Evolutionary conservation across 2,113 vertebrate species (phyloP), one percentile per base, ranked within the genome.

Genomic region (Chionodraco myersi): DNA sequence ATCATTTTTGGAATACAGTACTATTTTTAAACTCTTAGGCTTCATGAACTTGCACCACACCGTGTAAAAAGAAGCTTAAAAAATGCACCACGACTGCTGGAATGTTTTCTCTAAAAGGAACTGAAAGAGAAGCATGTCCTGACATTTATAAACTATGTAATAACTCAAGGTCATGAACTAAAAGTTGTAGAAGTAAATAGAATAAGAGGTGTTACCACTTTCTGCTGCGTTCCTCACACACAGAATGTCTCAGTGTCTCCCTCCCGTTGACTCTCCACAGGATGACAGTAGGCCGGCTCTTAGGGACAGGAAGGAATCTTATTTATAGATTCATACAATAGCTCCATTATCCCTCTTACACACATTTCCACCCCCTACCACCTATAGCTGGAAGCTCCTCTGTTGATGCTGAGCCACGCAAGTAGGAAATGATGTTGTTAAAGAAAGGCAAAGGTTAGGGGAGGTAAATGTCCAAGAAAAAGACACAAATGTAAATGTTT

Each of bases 341-440:
- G 51, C 70, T 79, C 68, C 70, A 80, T 83, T 78, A 79, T 86
- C 57, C 56, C 72, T 75, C 58, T 86, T 77, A 53, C 23, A 60
- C 57, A 48, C 41, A 15, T 68, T 67, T 18, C 53, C 5, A 13
- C 58, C 52, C 26, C 21, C 36, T 41, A 59, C 4, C 12, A 23
- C 21, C 36, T 45, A 11, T 3, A 56, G 71, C 80, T 76, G 59
- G 54, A 60, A 60, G 59, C 80, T 12, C 45, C 62, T 66, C 58
- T 9, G 11, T 79, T 84, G 51, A 78, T 71, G 58, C 26, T 72
- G 75, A 71, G 63, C 58, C 2, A 3, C 48, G 61, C 44, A 36
- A 47, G 47, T 14, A 60, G 82, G 65, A 75, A 79, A 77, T 59
- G 48, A 80, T 34, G 73, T 61, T 57, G 63, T 53, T 79, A 69